Percentiles rank a stretch among this genome's conserved stretches.
phyloP scores from a whole-genome alignment of 2,888 invertebrate species.

The Synanthedon vespiformis region DNA sequence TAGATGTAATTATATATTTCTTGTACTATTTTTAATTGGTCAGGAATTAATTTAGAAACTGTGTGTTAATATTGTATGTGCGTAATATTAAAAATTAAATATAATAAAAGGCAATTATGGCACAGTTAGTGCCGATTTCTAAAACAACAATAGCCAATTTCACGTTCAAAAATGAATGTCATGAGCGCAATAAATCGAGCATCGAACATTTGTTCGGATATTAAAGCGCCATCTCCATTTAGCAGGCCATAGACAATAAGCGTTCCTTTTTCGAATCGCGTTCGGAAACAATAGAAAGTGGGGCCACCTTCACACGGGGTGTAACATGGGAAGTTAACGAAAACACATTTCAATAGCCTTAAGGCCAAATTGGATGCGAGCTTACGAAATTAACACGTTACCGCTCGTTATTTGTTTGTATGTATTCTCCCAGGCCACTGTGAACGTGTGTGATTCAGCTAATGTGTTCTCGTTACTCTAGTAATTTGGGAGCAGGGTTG shows the following conservation, averaged over 20 bases:
- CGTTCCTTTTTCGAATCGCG: constrained; percentile 18
- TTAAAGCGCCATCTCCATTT: constrained; percentile 39
- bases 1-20: too few species aligned
- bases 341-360: constrained; percentile 65
- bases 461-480: constrained; percentile 41
- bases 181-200: constrained; percentile 37
- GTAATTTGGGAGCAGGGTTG: background rate
- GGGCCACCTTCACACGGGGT: constrained; percentile 43
- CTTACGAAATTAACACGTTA: constrained; percentile 62
- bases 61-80: too few species aligned
- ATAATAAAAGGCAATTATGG: constrained; percentile 5
- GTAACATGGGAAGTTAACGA: constrained; percentile 56
- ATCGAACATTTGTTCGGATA: constrained; percentile 32
- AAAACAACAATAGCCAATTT: constrained; percentile 41
- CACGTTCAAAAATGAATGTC: constrained; percentile 24
- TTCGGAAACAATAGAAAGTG: constrained; percentile 50
- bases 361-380: constrained; percentile 54
- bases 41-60: too few species aligned
- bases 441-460: constrained; percentile 51
- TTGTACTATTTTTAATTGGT: too few species aligned
- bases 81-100: too few species aligned
- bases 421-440: constrained; percentile 47
- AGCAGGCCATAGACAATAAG: constrained; percentile 27
- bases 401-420: constrained; percentile 52
- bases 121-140: constrained; percentile 12